Conservation (phyloP, 2,888 invertebrate species). For the Steinernema scapterisci region DNA sequence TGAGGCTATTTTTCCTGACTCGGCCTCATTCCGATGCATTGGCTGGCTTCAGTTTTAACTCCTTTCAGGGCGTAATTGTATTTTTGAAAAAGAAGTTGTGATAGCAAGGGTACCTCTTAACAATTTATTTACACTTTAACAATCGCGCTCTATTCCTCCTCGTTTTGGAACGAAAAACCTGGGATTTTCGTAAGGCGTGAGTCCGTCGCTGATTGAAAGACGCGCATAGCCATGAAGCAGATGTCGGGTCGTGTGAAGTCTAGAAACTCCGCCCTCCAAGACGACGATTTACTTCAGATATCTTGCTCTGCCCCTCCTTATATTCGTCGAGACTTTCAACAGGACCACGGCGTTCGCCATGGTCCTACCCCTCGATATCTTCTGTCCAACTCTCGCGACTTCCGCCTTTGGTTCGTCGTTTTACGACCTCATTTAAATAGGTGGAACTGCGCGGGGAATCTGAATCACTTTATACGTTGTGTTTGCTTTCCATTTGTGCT, state of each 20-base stretch:
- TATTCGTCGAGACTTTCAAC: conserved; percentile 24
- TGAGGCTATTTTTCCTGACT: background rate
- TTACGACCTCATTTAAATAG: conserved; percentile 14
- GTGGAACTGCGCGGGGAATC: background rate
- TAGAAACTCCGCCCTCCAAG: conserved; percentile 2
- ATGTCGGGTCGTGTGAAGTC: conserved; percentile 5
- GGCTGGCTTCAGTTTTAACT: too few species aligned
- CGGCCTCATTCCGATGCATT: too few species aligned
- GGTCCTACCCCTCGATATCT: background rate
- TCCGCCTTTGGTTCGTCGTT: background rate
- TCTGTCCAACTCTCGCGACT: background rate
- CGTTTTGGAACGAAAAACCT: conserved; percentile 1
- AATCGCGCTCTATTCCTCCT: background rate
- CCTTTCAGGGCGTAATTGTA: conserved; percentile 16
- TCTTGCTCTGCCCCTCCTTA: conserved; percentile 29
- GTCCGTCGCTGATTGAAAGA: conserved; percentile 22
- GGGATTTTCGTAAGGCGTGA: conserved; percentile 23
- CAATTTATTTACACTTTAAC: conserved; percentile 28
- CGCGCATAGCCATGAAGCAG: conserved; percentile 23
- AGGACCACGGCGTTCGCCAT: background rate
- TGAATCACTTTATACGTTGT: background rate
- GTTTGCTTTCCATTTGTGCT: conserved; percentile 3
- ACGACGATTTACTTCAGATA: conserved; percentile 28
- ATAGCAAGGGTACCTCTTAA: conserved; percentile 4
- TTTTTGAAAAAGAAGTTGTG: background rate